Evolutionary conservation across 2,113 vertebrate genomes (phyloP).

Genomic region (Microcebus murinus): DNA sequence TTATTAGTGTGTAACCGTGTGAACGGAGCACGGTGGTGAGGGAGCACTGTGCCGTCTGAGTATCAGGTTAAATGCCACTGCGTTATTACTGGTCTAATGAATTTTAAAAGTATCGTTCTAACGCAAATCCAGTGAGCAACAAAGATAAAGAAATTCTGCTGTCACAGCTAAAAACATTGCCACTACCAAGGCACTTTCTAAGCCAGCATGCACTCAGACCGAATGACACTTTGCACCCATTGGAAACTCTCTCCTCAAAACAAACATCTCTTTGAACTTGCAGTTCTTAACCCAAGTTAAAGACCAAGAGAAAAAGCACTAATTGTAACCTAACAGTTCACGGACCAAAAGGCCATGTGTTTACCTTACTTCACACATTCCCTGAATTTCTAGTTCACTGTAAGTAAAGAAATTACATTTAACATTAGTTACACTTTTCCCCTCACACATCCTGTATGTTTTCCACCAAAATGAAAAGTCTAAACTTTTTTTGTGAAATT

Average conservation of each 20-base stretch:
- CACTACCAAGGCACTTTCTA: neutral
- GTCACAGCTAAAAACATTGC: neutral
- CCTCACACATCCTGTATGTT: neutral
- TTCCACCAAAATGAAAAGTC: neutral
- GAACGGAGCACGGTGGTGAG: neutral
- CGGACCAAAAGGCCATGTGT: neutral
- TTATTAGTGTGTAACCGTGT: constrained; percentile 46
- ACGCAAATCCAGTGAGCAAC: neutral
- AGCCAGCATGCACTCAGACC: neutral
- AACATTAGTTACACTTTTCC: neutral
- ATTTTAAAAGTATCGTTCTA: constrained; percentile 66
- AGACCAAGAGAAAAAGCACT: constrained; percentile 21
- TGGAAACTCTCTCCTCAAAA: constrained; percentile 37
- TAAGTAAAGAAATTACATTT: neutral
- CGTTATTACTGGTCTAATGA: constrained; percentile 56
- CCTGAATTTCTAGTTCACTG: constrained; percentile 27
- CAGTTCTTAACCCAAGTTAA: constrained; percentile 14
- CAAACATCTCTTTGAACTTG: constrained; percentile 62
- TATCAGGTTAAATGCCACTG: constrained; percentile 64
- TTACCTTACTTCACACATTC: neutral
- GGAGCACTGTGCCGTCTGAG: neutral
- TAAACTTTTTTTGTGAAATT: neutral
- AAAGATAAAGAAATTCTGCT: constrained; percentile 57
- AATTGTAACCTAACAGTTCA: constrained; percentile 25
- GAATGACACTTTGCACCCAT: neutral